Percentiles rank a stretch among this genome's conserved stretches.
These are phyloP conservation scores for Mesocentrotus franciscanus DNA, from an alignment of 53 echinoderm and acorn worm species.

Conservation along the genomic window DNA sequence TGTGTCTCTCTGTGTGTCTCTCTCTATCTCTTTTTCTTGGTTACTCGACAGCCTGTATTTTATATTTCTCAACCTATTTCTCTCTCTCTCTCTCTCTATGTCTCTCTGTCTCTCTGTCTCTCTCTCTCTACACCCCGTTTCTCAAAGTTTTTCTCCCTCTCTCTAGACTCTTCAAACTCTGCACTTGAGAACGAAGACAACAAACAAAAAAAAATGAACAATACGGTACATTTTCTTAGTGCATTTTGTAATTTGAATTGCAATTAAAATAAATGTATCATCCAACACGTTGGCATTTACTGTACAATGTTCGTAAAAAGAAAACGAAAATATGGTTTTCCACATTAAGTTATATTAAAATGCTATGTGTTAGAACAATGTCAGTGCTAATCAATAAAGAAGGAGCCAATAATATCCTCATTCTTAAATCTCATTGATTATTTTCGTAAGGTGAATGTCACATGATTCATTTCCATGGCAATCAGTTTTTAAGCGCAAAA, in stretches of 20 bases:
- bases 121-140: background rate
- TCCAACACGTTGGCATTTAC: background rate
- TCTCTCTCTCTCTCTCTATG: background rate
- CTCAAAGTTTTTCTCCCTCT: background rate
- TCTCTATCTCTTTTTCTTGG: background rate
- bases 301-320: background rate
- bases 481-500: too few relatives aligned
- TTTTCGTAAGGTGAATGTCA: too few relatives aligned
- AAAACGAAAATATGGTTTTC: background rate
- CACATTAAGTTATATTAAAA: too few relatives aligned
- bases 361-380: too few relatives aligned
- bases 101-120: background rate
- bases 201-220: background rate
- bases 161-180: background rate
- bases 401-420: too few relatives aligned
- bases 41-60: background rate
- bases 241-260: conserved; percentile 22
- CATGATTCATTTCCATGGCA: too few relatives aligned
- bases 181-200: background rate
- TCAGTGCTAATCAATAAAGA: too few relatives aligned
- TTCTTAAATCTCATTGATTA: too few relatives aligned
- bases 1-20: background rate
- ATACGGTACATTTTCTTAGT: background rate
- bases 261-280: background rate
- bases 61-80: background rate